Percentiles rank a stretch among this genome's conserved stretches.
Evolutionary conservation across 1,140 invertebrate genomes (phyloP).

Genomic region (Bombus huntii): DNA sequence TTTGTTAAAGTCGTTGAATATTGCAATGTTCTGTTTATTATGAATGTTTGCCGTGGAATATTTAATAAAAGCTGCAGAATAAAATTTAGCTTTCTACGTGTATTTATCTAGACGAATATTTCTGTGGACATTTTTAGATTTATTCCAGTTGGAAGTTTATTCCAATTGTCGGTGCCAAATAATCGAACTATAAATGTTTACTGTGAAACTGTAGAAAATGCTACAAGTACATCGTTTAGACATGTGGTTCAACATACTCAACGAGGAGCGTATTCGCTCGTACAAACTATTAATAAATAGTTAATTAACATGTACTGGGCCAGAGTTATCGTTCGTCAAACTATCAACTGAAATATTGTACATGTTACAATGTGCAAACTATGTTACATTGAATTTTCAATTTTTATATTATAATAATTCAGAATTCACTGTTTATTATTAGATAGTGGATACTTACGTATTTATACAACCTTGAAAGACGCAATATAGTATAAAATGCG

Average conservation of each 20-base stretch:
- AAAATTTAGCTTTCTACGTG: not conserved
- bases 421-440: not conserved
- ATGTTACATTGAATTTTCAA: not conserved
- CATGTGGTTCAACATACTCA: not conserved
- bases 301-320: not conserved
- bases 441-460: no score
- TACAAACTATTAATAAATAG: not conserved
- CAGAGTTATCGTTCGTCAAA: not conserved
- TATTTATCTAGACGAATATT: not conserved
- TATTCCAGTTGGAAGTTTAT: not conserved
- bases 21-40: not conserved
- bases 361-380: no score
- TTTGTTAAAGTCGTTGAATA: not conserved
- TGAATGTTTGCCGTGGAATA: not conserved
- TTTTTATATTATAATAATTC: not conserved
- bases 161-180: not conserved
- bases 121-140: not conserved
- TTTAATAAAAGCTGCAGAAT: not conserved
- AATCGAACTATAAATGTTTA: not conserved
- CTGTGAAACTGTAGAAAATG: no score
- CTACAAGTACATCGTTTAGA: not conserved
- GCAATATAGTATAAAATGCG: no score
- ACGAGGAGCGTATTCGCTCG: not conserved
- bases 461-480: no score
- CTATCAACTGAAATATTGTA: not conserved